Base-by-base conservation (phyloP, 1,140 invertebrate species). In the Drosophila pruinosa region DNA sequence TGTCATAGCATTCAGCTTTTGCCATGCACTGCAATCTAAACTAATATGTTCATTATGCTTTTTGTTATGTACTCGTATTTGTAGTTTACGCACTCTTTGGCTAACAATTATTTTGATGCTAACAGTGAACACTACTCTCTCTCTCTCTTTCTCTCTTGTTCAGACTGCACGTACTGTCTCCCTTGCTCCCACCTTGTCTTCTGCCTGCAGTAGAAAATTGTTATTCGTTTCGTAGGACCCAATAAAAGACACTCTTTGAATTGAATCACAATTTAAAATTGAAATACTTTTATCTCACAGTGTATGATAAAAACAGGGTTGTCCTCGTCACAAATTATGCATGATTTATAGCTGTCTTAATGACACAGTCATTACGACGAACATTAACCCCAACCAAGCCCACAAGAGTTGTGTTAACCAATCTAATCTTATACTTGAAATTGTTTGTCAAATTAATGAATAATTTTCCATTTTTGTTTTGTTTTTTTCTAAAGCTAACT, bases 171-270 rank as follows among this genome's bases (percentile, higher is more conserved):
- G 8, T 14, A 24, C 21, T n/a, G 17, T 43, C 41, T 43, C 7
- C 4, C 38, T 17, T 17, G 17, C 31, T 14, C 52, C 26, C 14
- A 21, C 15, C 38, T 10, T 68, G 8, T 59, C 17, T 52, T 22
- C 7, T 52, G 56, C 57, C 64, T 68, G 65, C 38, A 19, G 47
- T 61, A 62, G 47, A 69, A 22, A 8, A 34, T 34, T 12, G 17
- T 57, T 19, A 41, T 28, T 57, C 5, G 19, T 8, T 50, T 48
- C 15, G 43, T 61, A 50, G 21, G 17, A n/a, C 22, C 12, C 28
- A 47, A 39, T 19, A 28, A 43, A 34, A 58, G 17, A 22, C 15
- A 14, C 34, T 26, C 59, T 28, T 63, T 53, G 6, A 41, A 21
- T 15, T 48, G 8, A 58, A 57, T 53, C 34, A 24, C 26, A 22